Conservation (phyloP, 2,797 vertebrate species). For the Sarcoramphus papa region DNA sequence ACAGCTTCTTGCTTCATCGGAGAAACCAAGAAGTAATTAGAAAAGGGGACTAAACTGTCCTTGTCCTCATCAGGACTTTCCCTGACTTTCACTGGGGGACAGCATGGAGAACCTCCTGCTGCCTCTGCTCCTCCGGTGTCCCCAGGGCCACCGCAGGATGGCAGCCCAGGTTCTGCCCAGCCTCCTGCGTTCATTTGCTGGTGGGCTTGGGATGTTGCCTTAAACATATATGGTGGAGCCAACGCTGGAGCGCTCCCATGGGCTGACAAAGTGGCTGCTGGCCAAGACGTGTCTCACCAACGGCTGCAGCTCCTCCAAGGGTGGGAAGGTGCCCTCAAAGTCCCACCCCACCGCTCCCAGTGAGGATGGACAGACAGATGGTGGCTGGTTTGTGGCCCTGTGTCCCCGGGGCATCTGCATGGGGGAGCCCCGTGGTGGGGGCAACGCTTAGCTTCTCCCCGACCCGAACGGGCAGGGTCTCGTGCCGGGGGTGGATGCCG, state of each 20-base stretch:
- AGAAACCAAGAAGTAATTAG: not conserved
- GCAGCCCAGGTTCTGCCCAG: not conserved
- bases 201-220: not conserved
- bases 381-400: not conserved
- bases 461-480: fast-evolving
- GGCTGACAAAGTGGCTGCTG: not conserved
- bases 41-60: not conserved
- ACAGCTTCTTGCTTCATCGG: not conserved
- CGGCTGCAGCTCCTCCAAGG: not conserved
- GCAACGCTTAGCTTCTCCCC: not conserved
- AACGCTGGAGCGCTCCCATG: fast-evolving
- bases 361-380: not conserved
- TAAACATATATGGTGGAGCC: fast-evolving
- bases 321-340: not conserved
- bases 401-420: not conserved
- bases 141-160: not conserved
- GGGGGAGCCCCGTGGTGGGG: not conserved
- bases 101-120: not conserved
- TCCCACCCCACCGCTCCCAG: fast-evolving
- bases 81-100: not conserved
- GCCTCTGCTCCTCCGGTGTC: not conserved
- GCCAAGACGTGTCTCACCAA: fast-evolving
- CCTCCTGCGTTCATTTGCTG: not conserved
- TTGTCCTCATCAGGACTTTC: not conserved
- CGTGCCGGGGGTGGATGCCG: fast-evolving